Evolutionary conservation across 1,140 invertebrate genomes (phyloP), one percentile per base, ranked within the genome.

Genomic region (Dryas iulia): DNA sequence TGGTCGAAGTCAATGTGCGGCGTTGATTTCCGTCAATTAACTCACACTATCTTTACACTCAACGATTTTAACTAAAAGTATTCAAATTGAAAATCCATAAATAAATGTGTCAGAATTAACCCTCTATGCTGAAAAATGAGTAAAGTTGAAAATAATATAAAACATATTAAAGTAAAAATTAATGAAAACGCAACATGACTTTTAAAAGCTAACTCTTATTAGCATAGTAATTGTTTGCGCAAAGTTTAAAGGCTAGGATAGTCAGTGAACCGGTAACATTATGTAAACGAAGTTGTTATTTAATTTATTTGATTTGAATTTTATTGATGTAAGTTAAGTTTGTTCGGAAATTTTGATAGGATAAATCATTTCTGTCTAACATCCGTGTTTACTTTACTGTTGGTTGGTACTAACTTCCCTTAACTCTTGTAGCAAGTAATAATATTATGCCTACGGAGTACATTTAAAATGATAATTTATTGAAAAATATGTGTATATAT

Each of bases 251-350:
- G 39, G 39, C 4, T 47, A 18, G 6, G 5, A 18, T 47, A 18
- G 14, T 18, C 39, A 47, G 6, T 47, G 39, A 47, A 47, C 18
- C 39, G 14, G 4, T 47, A 18, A 47, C 39, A 47, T 47, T 21
- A 47, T 47, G 39, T 47, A 47, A 47, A 21, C 14, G 3, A 47
- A 47, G n/a, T 47, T 47, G 39, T 14, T 47, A 21, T 47, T 47
- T 47, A 47, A 7, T 47, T 47, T 8, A 47, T n/a, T 39, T 60
- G 12, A 47, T 26, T 61, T 25, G 4, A 28, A 28, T 28, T 61
- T 47, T 61, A 61, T 52, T 61, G 35, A 52, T 26, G 25, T 53
- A 28, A 61, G 25, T 53, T 18, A 61, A 61, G 59, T 61, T 61
- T 52, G 39, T 52, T 61, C 7, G 25, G n/a, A 18, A 61, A 61